Percentiles rank a stretch among this genome's conserved stretches.
phyloP scores from a whole-genome alignment of 2,888 invertebrate species.

The Drosophila rellima region DNA sequence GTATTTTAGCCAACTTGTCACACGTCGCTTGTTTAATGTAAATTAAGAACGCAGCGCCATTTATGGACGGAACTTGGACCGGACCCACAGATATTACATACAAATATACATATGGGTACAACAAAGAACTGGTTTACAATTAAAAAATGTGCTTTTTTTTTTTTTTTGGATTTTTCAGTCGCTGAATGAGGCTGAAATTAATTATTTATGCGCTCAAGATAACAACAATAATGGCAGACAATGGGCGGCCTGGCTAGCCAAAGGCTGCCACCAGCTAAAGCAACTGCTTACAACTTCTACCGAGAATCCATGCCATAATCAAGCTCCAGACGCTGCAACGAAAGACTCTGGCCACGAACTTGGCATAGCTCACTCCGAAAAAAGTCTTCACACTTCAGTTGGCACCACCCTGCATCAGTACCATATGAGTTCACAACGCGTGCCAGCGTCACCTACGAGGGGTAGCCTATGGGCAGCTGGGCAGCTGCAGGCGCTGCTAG shows the following conservation, averaged over 20 bases:
- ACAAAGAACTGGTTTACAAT: conserved; percentile 71
- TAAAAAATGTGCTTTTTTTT: conserved; percentile 64
- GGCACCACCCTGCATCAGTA: conserved; percentile 48
- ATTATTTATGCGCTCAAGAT: conserved; percentile 75
- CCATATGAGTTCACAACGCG: conserved; percentile 56
- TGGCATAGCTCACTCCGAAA: conserved; percentile 42
- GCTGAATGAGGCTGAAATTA: conserved; percentile 68
- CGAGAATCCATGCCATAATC: conserved; percentile 46
- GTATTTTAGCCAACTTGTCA: conserved; percentile 55
- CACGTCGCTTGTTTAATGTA: conserved; percentile 62
- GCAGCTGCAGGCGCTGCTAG: conserved; percentile 73
- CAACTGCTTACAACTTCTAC: conserved; percentile 28
- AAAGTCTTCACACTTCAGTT: conserved; percentile 70
- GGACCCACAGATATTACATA: conserved; percentile 19
- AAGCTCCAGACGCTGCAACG: conserved; percentile 15
- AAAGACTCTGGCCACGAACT: conserved; percentile 66
- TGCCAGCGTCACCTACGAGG: conserved; percentile 67
- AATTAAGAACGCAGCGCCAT: conserved; percentile 64
- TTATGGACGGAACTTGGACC: conserved; percentile 63
- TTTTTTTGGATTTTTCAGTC: conserved; percentile 40
- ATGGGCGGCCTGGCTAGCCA: conserved; percentile 43
- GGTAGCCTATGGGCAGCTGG: conserved; percentile 51
- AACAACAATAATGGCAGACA: conserved; percentile 34
- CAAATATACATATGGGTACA: background rate
- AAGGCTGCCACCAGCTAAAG: background rate